Conservation (phyloP, 2,113 vertebrate species). For the Hippocampus zosterae region DNA sequence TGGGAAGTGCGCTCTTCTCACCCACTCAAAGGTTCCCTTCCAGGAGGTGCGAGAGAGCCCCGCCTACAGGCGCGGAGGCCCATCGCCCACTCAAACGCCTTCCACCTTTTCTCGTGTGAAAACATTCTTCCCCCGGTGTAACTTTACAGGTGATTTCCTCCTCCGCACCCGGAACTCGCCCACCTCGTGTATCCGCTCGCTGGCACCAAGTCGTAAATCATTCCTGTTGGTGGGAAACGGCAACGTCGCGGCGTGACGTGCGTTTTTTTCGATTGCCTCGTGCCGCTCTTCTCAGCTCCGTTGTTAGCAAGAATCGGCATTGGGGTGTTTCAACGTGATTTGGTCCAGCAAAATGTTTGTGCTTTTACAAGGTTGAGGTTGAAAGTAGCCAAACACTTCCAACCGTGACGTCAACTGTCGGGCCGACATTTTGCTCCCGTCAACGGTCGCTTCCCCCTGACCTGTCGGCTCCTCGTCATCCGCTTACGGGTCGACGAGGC, state of each 20-base stretch:
- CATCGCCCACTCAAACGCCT: conserved; percentile 3
- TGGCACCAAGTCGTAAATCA: conserved; percentile 30
- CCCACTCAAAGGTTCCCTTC: conserved; percentile 47
- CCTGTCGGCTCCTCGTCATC: too few relatives aligned
- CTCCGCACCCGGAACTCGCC: conserved; percentile 1
- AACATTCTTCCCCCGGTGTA: conserved; percentile 41
- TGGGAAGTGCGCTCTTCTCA: conserved; percentile 21
- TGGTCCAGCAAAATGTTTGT: too few relatives aligned
- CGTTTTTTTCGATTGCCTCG: conserved; percentile 9
- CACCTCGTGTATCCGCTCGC: background rate
- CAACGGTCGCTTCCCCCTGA: too few relatives aligned
- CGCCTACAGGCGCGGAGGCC: too few relatives aligned
- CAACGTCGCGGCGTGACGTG: too few relatives aligned
- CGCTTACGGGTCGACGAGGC: too few relatives aligned
- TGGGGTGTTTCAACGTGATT: too few relatives aligned
- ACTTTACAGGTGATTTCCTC: conserved; percentile 60
- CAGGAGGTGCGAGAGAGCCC: too few relatives aligned
- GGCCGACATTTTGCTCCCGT: too few relatives aligned
- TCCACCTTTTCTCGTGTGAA: conserved; percentile 56
- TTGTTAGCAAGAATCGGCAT: background rate
- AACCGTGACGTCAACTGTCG: background rate
- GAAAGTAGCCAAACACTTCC: too few relatives aligned
- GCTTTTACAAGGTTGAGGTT: too few relatives aligned
- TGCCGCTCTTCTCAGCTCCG: background rate
- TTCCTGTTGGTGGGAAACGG: conserved; percentile 4